Evolutionary conservation across 2,888 invertebrate species (phyloP).

Genomic region (Dryomyza anilis): DNA sequence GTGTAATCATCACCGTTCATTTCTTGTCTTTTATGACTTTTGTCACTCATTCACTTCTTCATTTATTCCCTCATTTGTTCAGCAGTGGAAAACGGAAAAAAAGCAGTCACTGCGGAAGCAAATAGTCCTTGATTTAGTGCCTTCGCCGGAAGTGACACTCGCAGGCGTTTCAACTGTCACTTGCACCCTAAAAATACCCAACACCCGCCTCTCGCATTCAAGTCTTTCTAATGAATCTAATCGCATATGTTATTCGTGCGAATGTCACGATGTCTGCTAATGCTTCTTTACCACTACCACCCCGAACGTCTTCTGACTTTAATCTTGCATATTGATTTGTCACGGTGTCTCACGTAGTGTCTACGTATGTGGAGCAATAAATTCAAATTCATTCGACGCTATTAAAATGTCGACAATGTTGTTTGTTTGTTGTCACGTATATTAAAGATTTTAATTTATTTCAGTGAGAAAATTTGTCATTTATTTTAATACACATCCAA

Average conservation of each 20-base stretch:
- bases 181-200: background rate
- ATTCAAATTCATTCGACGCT: background rate
- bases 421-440: no score
- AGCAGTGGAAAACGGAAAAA: no score
- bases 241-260: conserved; percentile 59
- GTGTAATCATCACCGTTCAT: no score
- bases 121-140: background rate
- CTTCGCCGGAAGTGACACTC: background rate
- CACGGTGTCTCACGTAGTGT: background rate
- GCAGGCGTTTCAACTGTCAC: background rate
- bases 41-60: no score
- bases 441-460: no score
- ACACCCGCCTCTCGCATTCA: conserved; percentile 35
- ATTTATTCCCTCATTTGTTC: no score
- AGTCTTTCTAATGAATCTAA: conserved; percentile 59
- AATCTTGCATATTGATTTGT: background rate
- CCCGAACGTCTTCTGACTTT: background rate
- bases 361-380: background rate
- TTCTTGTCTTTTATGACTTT: background rate
- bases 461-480: no score
- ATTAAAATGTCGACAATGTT: background rate
- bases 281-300: conserved; percentile 42
- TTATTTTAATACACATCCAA: no score
- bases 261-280: conserved; percentile 47
- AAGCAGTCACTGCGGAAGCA: background rate